These are phyloP conservation scores for Laticauda colubrina DNA, from an alignment of 2,113 vertebrate genomes.

Conservation along the genomic window DNA sequence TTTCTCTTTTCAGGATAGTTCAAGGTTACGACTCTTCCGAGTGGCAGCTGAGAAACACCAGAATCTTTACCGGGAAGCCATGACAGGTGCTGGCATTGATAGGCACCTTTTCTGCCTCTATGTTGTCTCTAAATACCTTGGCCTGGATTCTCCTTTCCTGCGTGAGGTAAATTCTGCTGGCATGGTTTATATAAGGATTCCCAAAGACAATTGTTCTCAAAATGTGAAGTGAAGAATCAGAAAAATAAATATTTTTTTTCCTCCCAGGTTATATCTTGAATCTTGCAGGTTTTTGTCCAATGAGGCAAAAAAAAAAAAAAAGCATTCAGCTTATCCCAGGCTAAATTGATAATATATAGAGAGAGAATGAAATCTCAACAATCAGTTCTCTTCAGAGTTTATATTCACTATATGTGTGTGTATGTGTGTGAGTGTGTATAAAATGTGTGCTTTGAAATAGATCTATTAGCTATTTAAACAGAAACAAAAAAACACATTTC, in stretches of 20 bases:
- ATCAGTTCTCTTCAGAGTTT: neutral
- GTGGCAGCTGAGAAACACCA: slow-evolving; percentile 87
- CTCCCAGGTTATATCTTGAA: neutral
- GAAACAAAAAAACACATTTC: neutral
- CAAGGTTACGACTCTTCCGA: slow-evolving; percentile 73
- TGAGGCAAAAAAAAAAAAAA: neutral
- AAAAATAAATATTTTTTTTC: neutral
- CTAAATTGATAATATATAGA: too few species aligned
- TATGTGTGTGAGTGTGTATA: neutral
- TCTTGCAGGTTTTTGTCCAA: neutral
- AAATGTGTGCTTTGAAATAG: neutral
- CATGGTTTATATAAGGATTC: too few species aligned
- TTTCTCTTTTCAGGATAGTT: neutral
- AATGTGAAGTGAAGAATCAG: neutral
- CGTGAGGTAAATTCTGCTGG: slow-evolving; percentile 70
- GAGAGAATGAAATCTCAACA: too few species aligned
- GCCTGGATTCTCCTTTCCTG: slow-evolving; percentile 84
- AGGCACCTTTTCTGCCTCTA: slow-evolving; percentile 96
- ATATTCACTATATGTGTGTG: neutral
- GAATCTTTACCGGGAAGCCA: slow-evolving; percentile 89
- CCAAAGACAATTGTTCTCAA: neutral
- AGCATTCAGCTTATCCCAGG: neutral
- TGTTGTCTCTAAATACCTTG: slow-evolving; percentile 85
- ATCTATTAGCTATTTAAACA: neutral
- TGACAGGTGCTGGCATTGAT: slow-evolving; percentile 91